Evolutionary conservation across 1,140 invertebrate genomes (phyloP), one percentile per base, ranked within the genome.

Genomic region (Drosophila kurseongensis): DNA sequence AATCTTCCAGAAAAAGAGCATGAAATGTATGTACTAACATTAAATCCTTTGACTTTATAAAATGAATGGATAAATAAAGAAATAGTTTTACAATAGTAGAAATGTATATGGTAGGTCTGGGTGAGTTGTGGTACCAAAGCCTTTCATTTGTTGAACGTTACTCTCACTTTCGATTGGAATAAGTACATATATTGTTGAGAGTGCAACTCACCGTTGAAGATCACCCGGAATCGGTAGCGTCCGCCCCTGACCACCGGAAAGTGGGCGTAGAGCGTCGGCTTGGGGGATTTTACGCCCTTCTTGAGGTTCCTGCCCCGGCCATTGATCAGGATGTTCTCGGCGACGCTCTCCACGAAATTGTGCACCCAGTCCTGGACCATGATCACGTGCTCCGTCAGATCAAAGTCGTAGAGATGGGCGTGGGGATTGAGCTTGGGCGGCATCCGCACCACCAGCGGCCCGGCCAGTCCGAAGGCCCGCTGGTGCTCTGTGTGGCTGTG

Each of bases 151-250:
- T 0, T 32, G 29, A 7, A 32, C 7, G 29, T 29, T 29, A 29
- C 5, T 32, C 5, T 23, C 5, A 7, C 7, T 8, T 6, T 32
- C 7, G 5, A 0, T 32, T 32, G 7, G 5, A 0, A 32, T 32
- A 32, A 6, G 7, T 32, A 32, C 1, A 7, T 8, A 32, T 32
- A 32, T 32, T 32, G 29, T 32, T 32, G 1, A 32, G 6, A 32
- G 23, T 23, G 23, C 23, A 0, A 32, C 74, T 63, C 14, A 75
- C 93, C 94, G 72, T 94, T 94, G 73, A 93, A 95, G 13, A 95
- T 93, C 7, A 95, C 77, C 40, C 95, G 84, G 61, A 95, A 94
- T 8, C 95, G 92, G 80, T 95, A 94, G 10, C 93, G 90, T 13
- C 83, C 85, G 8, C 93, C 93, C 4, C 75, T 63, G 27, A 90